Base-by-base conservation (phyloP, 2,888 invertebrate genomes). In the Coremacera marginata region DNA sequence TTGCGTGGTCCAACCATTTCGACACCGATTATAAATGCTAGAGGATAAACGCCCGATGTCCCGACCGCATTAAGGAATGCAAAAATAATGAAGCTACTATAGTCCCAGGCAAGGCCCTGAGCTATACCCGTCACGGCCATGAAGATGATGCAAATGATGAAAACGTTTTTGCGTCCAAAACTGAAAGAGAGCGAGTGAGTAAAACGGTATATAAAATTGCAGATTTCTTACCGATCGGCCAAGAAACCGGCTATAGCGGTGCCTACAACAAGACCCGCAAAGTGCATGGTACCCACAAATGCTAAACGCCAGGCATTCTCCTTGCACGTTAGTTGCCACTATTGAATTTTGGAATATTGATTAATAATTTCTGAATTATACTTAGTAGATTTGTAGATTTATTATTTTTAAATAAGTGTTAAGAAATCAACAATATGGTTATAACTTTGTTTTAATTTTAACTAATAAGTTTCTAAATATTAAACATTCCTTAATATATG, bases 1-100 rank as follows among this genome's bases (percentile, higher is more conserved):
- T 91, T 92, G 37, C 89, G 90, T 19, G 91, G 91, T 0, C 93
- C 93, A 60, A 93, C 93, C 90, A 93, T 90, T 89, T 93, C 93
- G 57, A 93, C 92, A 57, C 92, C 92, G 63, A 92, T 90, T 70
- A 92, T 92, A 82, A 92, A 92, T 9, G 92, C 92, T 68, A 92
- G 82, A 0, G 92, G 92, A 84, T 91, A 92, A 19, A 92, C 91
- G 3, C 92, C 92, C 0, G 92, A 90, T 1, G 92, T 92, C n/a
- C 92, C 92, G n/a, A 92, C 85, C 0, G 92, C 92, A 84, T 92
- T 92, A 0, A 92, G 82, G 80, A 92, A 90, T 5, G 91, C 90
- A 82, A 92, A 90, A 8, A 89, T 80, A 70, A 91, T 83, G 82
- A 92, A 93, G 73, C 90, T 91, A 19, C 88, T 81, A 82, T 92